Percentiles rank a stretch among this genome's conserved stretches.
Evolutionary conservation across 2,888 invertebrate genomes (phyloP).

Genomic region (Drosophila kanekoi): DNA sequence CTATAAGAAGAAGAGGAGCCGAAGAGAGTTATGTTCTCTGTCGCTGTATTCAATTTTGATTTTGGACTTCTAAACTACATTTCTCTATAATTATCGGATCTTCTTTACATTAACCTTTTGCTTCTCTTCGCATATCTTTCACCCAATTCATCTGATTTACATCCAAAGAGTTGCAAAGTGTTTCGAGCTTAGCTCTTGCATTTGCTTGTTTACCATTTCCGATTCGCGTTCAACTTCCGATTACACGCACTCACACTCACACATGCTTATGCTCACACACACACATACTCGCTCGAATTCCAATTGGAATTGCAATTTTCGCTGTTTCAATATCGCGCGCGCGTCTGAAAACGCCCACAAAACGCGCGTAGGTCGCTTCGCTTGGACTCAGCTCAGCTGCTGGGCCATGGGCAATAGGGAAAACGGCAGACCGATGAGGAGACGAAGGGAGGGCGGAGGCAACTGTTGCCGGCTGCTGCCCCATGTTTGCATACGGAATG

Average conservation of each 20-base stretch:
- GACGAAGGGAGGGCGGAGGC: neutral
- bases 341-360: conserved; percentile 52
- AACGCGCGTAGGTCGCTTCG: conserved; percentile 42
- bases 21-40: too few species aligned
- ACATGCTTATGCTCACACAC: conserved; percentile 21
- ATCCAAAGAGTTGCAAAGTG: conserved; percentile 7
- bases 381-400: conserved; percentile 26
- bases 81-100: neutral
- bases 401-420: conserved; percentile 7
- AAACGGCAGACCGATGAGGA: conserved; percentile 1
- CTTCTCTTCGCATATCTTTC: conserved; percentile 9
- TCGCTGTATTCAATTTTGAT: neutral
- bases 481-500: conserved; percentile 58
- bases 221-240: conserved; percentile 47
- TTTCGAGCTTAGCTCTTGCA: conserved; percentile 38
- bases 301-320: conserved; percentile 58
- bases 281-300: conserved; percentile 12
- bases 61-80: neutral
- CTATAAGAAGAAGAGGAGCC: too few species aligned
- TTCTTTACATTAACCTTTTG: neutral
- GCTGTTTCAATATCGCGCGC: conserved; percentile 49
- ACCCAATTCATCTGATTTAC: conserved; percentile 14
- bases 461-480: conserved; percentile 16
- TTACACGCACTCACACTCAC: conserved; percentile 33
- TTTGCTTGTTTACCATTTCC: conserved; percentile 56